Conservation (phyloP, 2,797 vertebrate species). For the Sebastes paucispinis region DNA sequence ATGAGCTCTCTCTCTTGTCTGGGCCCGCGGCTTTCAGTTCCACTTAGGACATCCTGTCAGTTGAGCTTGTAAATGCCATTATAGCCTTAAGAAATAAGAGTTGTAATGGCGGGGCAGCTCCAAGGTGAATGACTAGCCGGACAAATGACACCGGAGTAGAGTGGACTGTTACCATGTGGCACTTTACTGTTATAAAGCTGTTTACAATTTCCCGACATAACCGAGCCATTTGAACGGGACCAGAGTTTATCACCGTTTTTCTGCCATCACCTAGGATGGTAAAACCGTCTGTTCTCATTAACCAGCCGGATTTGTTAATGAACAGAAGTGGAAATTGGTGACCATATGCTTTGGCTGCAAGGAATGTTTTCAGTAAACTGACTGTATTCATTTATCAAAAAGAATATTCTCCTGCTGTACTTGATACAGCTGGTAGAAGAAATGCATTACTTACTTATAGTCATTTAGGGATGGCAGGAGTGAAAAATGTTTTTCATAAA, state of each 20-base stretch:
- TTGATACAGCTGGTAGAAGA: background rate
- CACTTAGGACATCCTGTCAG: constrained; percentile 32
- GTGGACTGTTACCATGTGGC: background rate
- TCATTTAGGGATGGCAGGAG: background rate
- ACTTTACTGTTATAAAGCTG: constrained; percentile 1
- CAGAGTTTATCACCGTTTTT: background rate
- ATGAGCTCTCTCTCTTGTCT: background rate
- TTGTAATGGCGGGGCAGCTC: constrained; percentile 15
- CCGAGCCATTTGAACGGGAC: background rate
- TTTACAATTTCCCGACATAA: background rate
- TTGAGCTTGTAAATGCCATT: constrained; percentile 43
- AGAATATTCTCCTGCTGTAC: background rate
- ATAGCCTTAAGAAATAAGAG: constrained; percentile 33
- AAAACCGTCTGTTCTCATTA: background rate
- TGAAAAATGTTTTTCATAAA: background rate
- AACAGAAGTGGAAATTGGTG: background rate
- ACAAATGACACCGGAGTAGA: constrained; percentile 17
- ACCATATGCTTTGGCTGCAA: constrained; percentile 8
- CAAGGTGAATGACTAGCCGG: constrained; percentile 37
- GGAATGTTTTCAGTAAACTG: background rate
- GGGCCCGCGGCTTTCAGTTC: constrained; percentile 26
- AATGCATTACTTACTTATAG: background rate
- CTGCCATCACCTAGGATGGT: background rate
- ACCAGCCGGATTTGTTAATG: constrained; percentile 15
- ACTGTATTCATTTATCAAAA: constrained; percentile 1